Percentiles rank a stretch among this genome's conserved stretches.
These are phyloP conservation scores for Raphicerus campestris DNA, from an alignment of 2,113 vertebrate genomes.

Conservation along the genomic window DNA sequence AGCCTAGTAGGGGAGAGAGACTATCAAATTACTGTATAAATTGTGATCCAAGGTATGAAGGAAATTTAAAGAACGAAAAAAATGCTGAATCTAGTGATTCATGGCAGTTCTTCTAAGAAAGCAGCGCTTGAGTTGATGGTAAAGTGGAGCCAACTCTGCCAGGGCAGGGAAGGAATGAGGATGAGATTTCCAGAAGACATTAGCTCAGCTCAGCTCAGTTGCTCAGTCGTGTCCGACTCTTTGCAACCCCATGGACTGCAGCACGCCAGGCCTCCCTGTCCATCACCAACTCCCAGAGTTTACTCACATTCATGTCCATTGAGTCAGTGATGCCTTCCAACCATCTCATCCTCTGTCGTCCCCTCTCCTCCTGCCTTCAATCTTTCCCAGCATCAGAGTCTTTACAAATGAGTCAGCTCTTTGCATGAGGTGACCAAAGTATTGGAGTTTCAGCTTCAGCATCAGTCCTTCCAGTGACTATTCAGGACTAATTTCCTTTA, in stretches of 20 bases:
- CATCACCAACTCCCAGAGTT: not conserved
- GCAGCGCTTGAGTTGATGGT: not conserved
- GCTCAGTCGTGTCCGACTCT: rapidly evolving
- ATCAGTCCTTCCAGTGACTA: not conserved
- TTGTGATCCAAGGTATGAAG: not conserved
- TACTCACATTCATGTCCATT: not conserved
- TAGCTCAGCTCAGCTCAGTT: not conserved
- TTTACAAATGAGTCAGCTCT: not conserved
- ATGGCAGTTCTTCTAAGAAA: not conserved
- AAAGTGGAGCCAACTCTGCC: not conserved
- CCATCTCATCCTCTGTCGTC: not conserved
- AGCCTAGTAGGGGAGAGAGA: not conserved
- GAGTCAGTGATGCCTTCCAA: not conserved
- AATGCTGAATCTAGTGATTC: not conserved
- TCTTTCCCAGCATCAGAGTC: not conserved
- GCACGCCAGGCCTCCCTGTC: not conserved
- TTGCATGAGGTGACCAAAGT: not conserved
- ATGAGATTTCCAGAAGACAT: not conserved
- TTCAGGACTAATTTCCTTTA: not conserved
- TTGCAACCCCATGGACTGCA: not conserved
- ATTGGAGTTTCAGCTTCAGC: not conserved
- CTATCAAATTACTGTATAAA: not conserved
- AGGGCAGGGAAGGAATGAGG: not conserved
- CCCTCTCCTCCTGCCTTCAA: not conserved
- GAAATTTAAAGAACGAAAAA: not conserved